Percentiles rank a stretch among this genome's conserved stretches.
phyloP scores from a whole-genome alignment of 30 jellyfish, hydroid and myxozoan genomes.

The Chrysaora quinquecirrha region DNA sequence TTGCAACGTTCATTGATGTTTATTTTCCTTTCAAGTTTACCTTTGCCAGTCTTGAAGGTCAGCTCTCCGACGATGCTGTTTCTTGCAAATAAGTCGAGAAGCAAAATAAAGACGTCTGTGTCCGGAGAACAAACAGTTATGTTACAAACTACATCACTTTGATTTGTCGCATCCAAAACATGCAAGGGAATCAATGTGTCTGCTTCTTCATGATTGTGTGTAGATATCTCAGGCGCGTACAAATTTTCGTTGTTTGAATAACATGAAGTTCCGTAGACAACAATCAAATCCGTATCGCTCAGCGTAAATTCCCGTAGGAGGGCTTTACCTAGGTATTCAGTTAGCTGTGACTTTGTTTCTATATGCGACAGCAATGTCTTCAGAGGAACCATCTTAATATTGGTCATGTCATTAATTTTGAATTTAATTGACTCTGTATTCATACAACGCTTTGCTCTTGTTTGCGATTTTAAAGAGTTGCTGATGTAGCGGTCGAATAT shows the following conservation, averaged over 20 bases:
- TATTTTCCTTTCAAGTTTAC: not conserved
- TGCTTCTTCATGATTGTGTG: slow-evolving; percentile 4
- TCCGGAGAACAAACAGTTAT: slow-evolving; percentile 20
- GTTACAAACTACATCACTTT: not conserved
- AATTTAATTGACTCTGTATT: too few species aligned
- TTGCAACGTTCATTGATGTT: not conserved
- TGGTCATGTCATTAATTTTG: too few species aligned
- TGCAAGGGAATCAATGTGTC: slow-evolving; percentile 9
- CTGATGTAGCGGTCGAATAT: slow-evolving; percentile 11
- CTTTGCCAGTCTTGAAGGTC: not conserved
- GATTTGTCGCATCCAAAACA: not conserved
- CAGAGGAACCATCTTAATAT: too few species aligned
- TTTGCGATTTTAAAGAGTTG: slow-evolving; percentile 19
- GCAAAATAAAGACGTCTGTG: slow-evolving; percentile 28
- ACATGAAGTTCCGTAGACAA: slow-evolving; percentile 11
- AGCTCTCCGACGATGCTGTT: not conserved
- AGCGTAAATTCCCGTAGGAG: slow-evolving; percentile 5
- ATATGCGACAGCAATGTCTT: slow-evolving; percentile 15
- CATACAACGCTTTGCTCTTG: slow-evolving; percentile 30
- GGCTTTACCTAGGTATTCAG: slow-evolving; percentile 26
- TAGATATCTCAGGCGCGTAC: not conserved
- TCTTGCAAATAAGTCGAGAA: slow-evolving; percentile 1
- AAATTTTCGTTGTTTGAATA: slow-evolving; percentile 6
- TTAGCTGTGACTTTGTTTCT: slow-evolving; percentile 16
- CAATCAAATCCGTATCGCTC: slow-evolving; percentile 1